phyloP scores from a whole-genome alignment of 2,113 vertebrate genomes.

The Larimichthys polyactis region DNA sequence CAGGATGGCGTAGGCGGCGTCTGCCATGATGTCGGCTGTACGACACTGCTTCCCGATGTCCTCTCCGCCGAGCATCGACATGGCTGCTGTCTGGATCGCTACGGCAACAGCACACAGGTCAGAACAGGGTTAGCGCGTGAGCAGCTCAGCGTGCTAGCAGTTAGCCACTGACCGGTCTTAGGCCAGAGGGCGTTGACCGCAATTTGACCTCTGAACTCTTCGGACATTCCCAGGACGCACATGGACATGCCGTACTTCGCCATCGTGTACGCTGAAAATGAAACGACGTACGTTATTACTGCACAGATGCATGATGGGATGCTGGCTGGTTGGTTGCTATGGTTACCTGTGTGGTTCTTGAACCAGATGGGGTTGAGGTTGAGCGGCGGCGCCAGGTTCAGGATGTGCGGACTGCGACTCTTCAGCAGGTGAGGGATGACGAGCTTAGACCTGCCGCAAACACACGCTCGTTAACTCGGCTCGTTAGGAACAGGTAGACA shows the following conservation, averaged over 20 bases:
- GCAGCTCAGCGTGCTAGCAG: slow-evolving; percentile 3
- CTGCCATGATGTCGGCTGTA: slow-evolving; percentile 93
- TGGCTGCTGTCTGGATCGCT: slow-evolving; percentile 96
- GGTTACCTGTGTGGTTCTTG: slow-evolving; percentile 92
- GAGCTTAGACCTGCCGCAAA: slow-evolving; percentile 89
- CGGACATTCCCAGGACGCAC: slow-evolving; percentile 98
- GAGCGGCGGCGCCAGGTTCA: slow-evolving; percentile 95
- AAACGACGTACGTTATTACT: background rate
- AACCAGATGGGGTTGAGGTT: slow-evolving; percentile 98
- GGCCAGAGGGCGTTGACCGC: slow-evolving; percentile 98
- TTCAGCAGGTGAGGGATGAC: slow-evolving; percentile 94
- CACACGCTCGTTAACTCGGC: background rate
- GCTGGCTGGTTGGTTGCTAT: background rate
- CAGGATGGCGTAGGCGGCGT: slow-evolving; percentile 94
- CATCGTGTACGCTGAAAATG: slow-evolving; percentile 92
- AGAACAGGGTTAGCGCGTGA: background rate
- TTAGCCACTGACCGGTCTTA: slow-evolving; percentile 87
- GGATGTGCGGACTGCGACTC: slow-evolving; percentile 92
- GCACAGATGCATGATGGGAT: background rate
- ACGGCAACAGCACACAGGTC: background rate
- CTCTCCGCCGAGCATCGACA: slow-evolving; percentile 94
- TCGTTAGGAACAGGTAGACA: background rate
- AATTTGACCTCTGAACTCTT: slow-evolving; percentile 96
- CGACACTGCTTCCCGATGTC: slow-evolving; percentile 91
- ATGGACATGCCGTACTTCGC: slow-evolving; percentile 99